Conservation (phyloP, 2,797 vertebrate genomes). For the Otolemur crassicaudatus region DNA sequence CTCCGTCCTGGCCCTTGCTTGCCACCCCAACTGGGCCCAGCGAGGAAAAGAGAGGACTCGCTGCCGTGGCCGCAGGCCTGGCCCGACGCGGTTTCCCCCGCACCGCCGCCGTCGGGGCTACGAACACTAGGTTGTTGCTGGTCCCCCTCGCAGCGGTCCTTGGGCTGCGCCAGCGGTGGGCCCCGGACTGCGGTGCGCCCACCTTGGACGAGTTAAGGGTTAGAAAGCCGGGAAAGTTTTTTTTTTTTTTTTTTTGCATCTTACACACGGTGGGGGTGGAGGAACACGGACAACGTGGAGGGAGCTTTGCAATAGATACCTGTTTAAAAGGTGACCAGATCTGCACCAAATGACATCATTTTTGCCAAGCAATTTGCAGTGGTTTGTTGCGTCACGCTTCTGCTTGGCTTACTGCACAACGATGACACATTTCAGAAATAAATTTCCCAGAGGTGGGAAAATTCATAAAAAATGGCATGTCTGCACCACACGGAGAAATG, state of each 20-base stretch:
- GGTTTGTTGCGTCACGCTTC: constrained; percentile 81
- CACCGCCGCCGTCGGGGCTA: constrained; percentile 66
- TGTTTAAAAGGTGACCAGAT: constrained; percentile 76
- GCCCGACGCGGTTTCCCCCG: background rate
- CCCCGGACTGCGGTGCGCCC: constrained; percentile 15
- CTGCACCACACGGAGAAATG: constrained; percentile 16
- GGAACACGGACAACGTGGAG: background rate
- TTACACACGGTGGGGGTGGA: background rate
- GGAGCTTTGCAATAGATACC: constrained; percentile 19
- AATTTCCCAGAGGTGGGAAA: constrained; percentile 66
- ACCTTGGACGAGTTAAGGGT: constrained; percentile 12
- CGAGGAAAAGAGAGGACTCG: background rate
- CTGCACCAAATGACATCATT: constrained; percentile 65
- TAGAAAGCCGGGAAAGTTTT: constrained; percentile 29
- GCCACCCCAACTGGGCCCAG: background rate
- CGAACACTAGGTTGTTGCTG: background rate
- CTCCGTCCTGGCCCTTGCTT: background rate
- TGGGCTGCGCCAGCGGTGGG: background rate
- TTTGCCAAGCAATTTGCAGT: constrained; percentile 78
- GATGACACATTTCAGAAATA: constrained; percentile 41
- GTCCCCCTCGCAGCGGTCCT: background rate
- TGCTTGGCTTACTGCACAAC: background rate
- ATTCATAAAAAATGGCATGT: constrained; percentile 61
- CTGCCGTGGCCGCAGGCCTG: background rate
- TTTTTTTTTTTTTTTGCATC: constrained; percentile 2